Base-by-base conservation (phyloP, 2,888 invertebrate genomes). In the Oscheius sp. region DNA sequence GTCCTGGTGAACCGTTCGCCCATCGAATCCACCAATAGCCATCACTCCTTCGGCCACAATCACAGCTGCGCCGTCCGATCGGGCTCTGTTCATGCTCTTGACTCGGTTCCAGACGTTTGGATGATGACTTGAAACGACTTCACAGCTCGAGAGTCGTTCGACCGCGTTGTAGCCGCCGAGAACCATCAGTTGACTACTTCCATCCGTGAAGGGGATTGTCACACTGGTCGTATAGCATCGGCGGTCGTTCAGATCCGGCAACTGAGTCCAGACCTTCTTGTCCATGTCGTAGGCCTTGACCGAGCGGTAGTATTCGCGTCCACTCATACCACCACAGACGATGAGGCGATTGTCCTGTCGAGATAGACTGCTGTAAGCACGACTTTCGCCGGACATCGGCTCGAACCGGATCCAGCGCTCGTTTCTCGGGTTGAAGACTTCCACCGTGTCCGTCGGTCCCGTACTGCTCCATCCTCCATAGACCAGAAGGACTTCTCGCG, bases 21-120 rank as follows among this genome's bases (percentile, higher is more conserved):
- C 82, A 53, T 82, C 82, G 57, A 82, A 82, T 50, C 82, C 82
- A 37, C 82, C 82, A 13, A 79, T 65, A 1, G 65, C 62, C 13
- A 76, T 13, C 11, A 80, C 73, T 10, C 71, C n/a, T 3, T 60
- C 62, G 5, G 53, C 62, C 35, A 66, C 33, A n/a, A 37, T 29
- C 32, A 68, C 68, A 11, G 62, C 42, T 13, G 68, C 66, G 2
- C 50, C 47, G 51, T 74, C 74, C 0, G 58, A 58, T 47, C 74
- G 13, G 29, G 33, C 13, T n/a, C 58, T 57, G 4, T n/a, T 74
- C 74, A 74, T 74, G 9, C 35, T 48, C 29, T n/a, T 11, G 2
- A 58, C 42, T 48, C 35, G 37, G 1, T 21, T 42, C 37, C 35
- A 21, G 5, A 32, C 35, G 57, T n/a, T 57, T 10, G 4, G 29